Base-by-base conservation (phyloP, 2,113 vertebrate genomes). In the Syngnathus scovelli region DNA sequence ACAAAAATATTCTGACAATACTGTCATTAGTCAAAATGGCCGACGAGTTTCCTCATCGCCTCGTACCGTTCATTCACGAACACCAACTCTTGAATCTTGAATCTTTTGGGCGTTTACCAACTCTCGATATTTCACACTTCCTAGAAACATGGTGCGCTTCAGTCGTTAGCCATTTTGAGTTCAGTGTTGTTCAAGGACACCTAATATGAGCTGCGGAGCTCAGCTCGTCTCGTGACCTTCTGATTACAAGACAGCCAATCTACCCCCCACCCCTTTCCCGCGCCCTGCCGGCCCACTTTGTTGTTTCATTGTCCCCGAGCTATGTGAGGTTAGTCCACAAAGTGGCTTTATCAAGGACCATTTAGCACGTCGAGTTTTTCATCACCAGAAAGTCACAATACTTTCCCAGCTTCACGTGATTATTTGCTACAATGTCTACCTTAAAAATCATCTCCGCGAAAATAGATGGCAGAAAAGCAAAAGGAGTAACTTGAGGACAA, bases 201-300 rank as follows among this genome's bases (percentile, higher is more conserved):
- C 15, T 10, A 62, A 62, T 62, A 62, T 27, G 60, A 62, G 59
- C 59, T 21, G 38, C 39, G 36, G 58, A 19, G 38, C 60, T 61
- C 39, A 21, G 61, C 39, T 15, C 15, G 61, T n/a, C 39, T n/a
- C 15, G 61, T 62, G 61, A 44, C 61, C 61, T 62, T 62, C 39
- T 62, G 61, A 62, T 44, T 62, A 62, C n/a, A 13, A 44, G 39
- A 44, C 61, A 62, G 39, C 21, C 61, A 44, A 62, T 61, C 61
- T 62, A 62, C 39, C 61, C 61, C 44, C 13, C 44, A 15, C 12
- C 11, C 9, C 41, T 11, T 11, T 8, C 38, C 38, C 39, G 39
- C 44, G 61, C 21, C 61, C 39, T 27, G 41, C 61, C 21, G 21
- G 61, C 21, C 61, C 61, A 46, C 10, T 54, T 6, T 60, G n/a